phyloP scores from a whole-genome alignment of 2,113 vertebrate genomes.

The Gasterosteus aculeatus region DNA sequence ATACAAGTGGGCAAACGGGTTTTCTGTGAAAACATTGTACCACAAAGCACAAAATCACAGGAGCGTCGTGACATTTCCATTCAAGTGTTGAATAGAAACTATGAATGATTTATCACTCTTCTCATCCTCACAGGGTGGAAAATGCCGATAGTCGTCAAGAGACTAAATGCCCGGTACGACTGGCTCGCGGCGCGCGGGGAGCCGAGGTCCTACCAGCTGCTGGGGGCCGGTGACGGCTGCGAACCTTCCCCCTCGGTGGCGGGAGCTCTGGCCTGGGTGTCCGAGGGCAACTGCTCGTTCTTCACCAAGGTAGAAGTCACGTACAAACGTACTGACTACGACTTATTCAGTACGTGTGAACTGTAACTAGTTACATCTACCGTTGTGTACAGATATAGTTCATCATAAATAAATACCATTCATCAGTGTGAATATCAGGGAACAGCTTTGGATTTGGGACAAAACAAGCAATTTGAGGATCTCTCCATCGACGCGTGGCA shows the following conservation, averaged over 20 bases:
- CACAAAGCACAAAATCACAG: too few species aligned
- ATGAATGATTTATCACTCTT: neutral
- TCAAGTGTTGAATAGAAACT: neutral
- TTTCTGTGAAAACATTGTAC: neutral
- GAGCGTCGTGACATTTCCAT: neutral
- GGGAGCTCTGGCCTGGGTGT: conserved; percentile 81
- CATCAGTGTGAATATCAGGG: too few species aligned
- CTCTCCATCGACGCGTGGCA: neutral
- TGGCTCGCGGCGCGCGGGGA: conserved; percentile 76
- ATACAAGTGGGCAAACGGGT: neutral
- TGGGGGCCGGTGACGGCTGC: conserved; percentile 79
- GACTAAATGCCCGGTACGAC: conserved; percentile 82
- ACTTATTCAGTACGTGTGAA: neutral
- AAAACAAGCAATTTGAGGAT: neutral
- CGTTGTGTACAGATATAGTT: too few species aligned
- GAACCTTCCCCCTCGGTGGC: conserved; percentile 43
- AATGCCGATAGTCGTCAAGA: conserved; percentile 74
- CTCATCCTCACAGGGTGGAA: conserved; percentile 69
- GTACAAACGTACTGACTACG: too few species aligned
- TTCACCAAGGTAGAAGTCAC: conserved; percentile 78
- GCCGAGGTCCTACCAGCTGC: conserved; percentile 54
- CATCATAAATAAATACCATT: too few species aligned
- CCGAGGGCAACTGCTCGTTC: conserved; percentile 81
- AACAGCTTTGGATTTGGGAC: neutral
- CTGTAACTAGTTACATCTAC: neutral